Base-by-base conservation (phyloP, 2,888 invertebrate genomes). In the Eupeodes luniger region DNA sequence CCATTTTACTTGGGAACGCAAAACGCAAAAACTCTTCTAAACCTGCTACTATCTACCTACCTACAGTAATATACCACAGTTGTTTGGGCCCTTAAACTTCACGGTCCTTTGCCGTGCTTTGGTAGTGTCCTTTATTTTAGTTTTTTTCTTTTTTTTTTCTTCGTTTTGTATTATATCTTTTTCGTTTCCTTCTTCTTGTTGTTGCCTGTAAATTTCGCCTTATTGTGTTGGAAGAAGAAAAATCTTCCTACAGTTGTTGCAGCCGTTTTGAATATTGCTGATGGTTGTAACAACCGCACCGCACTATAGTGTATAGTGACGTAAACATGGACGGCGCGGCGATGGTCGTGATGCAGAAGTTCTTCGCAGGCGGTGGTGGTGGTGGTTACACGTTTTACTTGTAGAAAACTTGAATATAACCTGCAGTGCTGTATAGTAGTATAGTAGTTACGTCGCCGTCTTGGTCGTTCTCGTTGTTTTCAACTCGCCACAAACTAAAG, bases 321-420 rank as follows among this genome's bases (percentile, higher is more conserved):
- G 61, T 34, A 74, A 36, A 67, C 83, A 66, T 81, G 72, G 81
- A 74, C 85, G 34, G 40, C 40, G 40, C 40, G 40, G 40, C 40
- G 40, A 79, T 75, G 75, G 82, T 86, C 81, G 86, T 86, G 81
- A 81, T 86, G 86, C 86, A 86, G 78, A 75, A 79, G 51, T 70
- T 76, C 76, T 64, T 76, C 57, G 67, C 81, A 79, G 74, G 78
- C 79, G 77, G 79, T 75, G 77, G 64, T 79, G 77, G 79, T 75
- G 77, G 64, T 79, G 75, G 75, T 75, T 82, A 75, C 78, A 86
- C 82, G 69, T 75, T 82, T 79, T 75, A 47, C 61, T 83, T 69
- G 67, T 79, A 59, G 27, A 70, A 70, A 51, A 79, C 70, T 79
- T 64, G n/a, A 16, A 69, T 74, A 4, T 40, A 55, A 57, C 49